Evolutionary conservation across 2,113 vertebrate species (phyloP).

Genomic region (Sciurus niger): DNA sequence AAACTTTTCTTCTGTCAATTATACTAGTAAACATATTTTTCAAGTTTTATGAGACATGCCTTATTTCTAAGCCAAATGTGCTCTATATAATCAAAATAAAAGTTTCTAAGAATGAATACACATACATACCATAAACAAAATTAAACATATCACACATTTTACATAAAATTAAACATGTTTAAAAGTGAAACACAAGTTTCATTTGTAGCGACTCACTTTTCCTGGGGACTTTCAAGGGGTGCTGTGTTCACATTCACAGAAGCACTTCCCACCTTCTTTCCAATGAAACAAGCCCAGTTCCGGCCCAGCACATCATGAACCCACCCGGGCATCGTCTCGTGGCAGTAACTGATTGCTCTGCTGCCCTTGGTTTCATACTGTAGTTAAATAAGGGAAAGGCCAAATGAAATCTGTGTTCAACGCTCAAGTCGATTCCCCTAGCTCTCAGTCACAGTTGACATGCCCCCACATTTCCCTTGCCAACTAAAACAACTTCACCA

Average conservation of each 20-base stretch:
- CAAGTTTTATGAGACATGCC: background rate
- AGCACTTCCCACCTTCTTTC: slow-evolving; percentile 88
- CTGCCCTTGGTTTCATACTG: slow-evolving; percentile 92
- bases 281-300: slow-evolving; percentile 97
- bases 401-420: background rate
- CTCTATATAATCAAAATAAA: slow-evolving; percentile 14
- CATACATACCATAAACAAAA: background rate
- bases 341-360: slow-evolving; percentile 94
- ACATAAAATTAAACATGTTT: no score
- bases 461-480: background rate
- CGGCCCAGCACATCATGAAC: slow-evolving; percentile 95
- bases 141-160: background rate
- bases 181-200: background rate
- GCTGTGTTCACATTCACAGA: slow-evolving; percentile 14
- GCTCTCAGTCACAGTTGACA: background rate
- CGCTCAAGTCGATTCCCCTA: background rate
- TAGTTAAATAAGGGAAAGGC: slow-evolving; percentile 37
- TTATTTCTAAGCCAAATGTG: slow-evolving; percentile 37
- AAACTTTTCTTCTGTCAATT: background rate
- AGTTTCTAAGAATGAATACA: background rate
- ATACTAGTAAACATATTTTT: background rate
- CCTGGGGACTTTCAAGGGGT: slow-evolving; percentile 34
- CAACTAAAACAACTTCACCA: background rate
- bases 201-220: slow-evolving; percentile 78
- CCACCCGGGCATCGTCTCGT: slow-evolving; percentile 96